phyloP scores from a whole-genome alignment of 1,140 invertebrate genomes.

The Diplogasteroides magnus region DNA sequence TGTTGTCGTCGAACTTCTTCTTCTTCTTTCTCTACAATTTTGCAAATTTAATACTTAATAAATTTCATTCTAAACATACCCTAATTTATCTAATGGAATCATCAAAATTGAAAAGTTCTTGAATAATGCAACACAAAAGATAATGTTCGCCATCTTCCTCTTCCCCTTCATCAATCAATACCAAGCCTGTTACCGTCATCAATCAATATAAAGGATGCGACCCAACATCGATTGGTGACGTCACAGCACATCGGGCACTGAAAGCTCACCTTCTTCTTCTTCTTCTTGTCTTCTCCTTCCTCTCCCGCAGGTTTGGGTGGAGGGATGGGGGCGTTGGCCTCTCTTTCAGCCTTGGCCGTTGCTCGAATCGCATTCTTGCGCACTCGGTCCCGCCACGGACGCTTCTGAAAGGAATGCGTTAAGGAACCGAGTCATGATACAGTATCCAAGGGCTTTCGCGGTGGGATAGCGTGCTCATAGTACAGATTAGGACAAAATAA shows the following conservation, averaged over 20 bases:
- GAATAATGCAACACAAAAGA: background rate
- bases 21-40: too few relatives aligned
- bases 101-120: background rate
- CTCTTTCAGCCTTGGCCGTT: conserved; percentile 10
- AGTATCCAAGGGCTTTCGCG: too few relatives aligned
- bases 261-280: conserved; percentile 6
- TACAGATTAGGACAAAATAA: too few relatives aligned
- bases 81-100: background rate
- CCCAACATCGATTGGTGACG: too few relatives aligned
- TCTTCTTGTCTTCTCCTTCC: conserved; percentile 2
- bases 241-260: too few relatives aligned
- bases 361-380: conserved; percentile 27
- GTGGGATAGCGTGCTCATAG: too few relatives aligned
- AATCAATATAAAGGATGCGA: too few relatives aligned
- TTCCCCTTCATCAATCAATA: background rate
- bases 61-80: too few relatives aligned
- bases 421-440: too few relatives aligned
- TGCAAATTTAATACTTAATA: too few relatives aligned
- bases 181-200: background rate
- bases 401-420: conserved; percentile 22
- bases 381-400: conserved; percentile 31
- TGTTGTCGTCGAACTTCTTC: too few relatives aligned
- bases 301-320: background rate
- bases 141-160: background rate
- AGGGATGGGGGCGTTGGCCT: background rate